These are phyloP conservation scores for Megalops atlanticus DNA, from an alignment of 2,113 vertebrate genomes.

Conservation along the genomic window DNA sequence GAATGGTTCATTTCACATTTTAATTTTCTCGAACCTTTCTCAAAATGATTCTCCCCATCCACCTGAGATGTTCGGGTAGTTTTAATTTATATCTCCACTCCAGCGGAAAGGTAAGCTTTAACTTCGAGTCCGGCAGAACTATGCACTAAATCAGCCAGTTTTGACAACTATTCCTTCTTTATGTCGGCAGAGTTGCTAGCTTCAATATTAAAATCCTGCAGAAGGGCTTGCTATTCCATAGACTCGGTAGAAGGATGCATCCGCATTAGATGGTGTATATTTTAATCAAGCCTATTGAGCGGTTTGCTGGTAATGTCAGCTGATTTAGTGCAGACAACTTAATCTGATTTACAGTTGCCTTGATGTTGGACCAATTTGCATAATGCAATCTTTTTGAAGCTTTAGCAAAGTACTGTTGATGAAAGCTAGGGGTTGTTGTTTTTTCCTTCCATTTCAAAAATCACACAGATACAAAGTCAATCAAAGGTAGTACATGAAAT, in stretches of 20 bases:
- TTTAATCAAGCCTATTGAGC: slow-evolving; percentile 3
- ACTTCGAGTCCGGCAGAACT: background rate
- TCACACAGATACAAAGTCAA: background rate
- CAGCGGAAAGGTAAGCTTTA: background rate
- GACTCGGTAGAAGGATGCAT: background rate
- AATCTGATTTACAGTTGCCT: slow-evolving; percentile 2
- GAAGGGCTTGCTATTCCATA: background rate
- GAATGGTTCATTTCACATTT: no score
- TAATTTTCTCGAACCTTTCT: no score
- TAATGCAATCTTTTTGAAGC: background rate
- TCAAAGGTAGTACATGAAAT: background rate
- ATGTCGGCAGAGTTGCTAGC: background rate
- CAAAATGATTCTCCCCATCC: background rate
- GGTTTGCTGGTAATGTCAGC: slow-evolving; percentile 5
- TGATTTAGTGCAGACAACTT: slow-evolving; percentile 11
- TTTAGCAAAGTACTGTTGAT: slow-evolving; percentile 1
- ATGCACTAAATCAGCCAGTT: background rate
- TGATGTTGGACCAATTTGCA: slow-evolving; percentile 2
- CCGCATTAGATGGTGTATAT: background rate
- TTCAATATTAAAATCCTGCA: background rate
- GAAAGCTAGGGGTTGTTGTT: background rate
- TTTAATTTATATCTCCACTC: background rate
- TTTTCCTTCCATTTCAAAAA: background rate
- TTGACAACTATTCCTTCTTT: background rate
- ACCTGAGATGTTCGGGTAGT: background rate